These are phyloP conservation scores for Drosophila lacertosa DNA, from an alignment of 1,140 invertebrate species.

Conservation along the genomic window DNA sequence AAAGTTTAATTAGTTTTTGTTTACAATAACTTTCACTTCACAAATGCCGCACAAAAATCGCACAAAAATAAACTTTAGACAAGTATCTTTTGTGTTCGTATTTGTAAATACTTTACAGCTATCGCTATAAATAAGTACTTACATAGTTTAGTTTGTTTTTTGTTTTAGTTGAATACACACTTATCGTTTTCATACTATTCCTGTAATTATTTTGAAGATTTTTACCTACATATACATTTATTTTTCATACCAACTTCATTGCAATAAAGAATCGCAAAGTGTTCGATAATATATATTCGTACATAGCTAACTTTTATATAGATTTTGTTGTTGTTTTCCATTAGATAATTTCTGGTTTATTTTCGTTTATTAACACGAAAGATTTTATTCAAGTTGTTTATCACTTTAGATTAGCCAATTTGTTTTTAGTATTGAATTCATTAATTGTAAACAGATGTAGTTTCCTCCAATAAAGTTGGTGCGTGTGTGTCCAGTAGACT, in stretches of 20 bases:
- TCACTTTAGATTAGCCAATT: conserved; percentile 16
- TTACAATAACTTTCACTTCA: conserved; percentile 11
- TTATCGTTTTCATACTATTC: conserved; percentile 5
- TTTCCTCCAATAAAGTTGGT: background rate
- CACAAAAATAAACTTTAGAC: conserved; percentile 31
- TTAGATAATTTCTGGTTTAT: background rate
- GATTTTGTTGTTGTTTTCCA: background rate
- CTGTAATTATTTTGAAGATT: conserved; percentile 24
- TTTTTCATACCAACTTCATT: background rate
- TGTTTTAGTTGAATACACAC: background rate
- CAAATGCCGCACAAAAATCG: conserved; percentile 23
- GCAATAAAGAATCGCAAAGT: background rate
- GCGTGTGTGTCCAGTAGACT: background rate
- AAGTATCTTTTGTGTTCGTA: conserved; percentile 9
- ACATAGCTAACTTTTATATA: background rate
- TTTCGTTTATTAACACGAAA: background rate
- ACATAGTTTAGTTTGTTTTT: background rate
- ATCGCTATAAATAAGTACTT: too few species aligned
- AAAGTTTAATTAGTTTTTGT: conserved; percentile 35
- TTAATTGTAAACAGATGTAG: background rate
- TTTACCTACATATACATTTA: background rate
- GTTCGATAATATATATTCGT: conserved; percentile 1
- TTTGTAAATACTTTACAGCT: conserved; percentile 4
- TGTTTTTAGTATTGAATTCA: background rate
- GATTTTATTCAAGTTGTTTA: conserved; percentile 2